These are phyloP conservation scores for Ginglymostoma cirratum DNA, from an alignment of 2,113 vertebrate species.

Conservation along the genomic window DNA sequence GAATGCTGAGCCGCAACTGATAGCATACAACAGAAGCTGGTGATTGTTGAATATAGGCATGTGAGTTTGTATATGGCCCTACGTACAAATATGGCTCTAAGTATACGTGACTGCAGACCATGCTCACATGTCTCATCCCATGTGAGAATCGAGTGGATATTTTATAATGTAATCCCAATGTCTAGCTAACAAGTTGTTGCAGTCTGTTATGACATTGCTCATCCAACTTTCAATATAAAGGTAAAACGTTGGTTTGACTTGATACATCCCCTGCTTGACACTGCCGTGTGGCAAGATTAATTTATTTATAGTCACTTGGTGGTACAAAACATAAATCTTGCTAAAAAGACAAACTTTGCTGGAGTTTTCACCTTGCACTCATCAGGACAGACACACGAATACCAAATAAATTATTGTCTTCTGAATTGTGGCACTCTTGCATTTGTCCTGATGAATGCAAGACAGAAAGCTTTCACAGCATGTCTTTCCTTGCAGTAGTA, in stretches of 20 bases:
- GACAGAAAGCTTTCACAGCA: too few species aligned
- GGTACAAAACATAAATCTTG: too few species aligned
- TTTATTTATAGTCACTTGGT: neutral
- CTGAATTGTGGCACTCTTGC: too few species aligned
- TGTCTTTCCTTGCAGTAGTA: too few species aligned
- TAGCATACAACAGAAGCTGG: neutral
- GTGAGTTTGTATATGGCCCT: too few species aligned
- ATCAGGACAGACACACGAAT: too few species aligned
- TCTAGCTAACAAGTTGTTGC: neutral
- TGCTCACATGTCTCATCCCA: neutral
- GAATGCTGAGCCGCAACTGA: neutral
- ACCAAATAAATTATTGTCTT: too few species aligned
- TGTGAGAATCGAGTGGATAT: neutral
- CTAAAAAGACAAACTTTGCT: too few species aligned
- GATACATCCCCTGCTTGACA: neutral
- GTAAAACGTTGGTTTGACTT: neutral
- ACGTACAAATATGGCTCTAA: neutral
- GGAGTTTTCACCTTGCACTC: too few species aligned
- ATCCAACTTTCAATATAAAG: neutral
- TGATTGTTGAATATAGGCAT: neutral
- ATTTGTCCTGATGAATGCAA: too few species aligned
- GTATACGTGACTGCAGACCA: neutral
- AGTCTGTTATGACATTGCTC: neutral
- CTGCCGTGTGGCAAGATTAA: neutral
- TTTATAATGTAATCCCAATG: neutral